These are phyloP conservation scores for Amblyraja radiata DNA, from an alignment of 2,797 vertebrate species.

Conservation along the genomic window DNA sequence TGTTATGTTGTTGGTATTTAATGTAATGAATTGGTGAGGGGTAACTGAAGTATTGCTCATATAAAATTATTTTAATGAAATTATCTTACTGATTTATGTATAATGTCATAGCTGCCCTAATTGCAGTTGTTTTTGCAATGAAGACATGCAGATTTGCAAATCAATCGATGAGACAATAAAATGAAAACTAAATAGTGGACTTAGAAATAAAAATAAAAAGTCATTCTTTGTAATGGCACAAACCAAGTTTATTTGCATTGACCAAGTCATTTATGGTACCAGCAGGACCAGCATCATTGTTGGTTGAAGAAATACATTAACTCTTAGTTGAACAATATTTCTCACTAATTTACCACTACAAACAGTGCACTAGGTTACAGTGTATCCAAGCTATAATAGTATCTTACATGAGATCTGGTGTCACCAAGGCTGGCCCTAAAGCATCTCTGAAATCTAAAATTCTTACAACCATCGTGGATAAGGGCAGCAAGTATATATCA, in stretches of 20 bases:
- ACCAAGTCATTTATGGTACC: neutral
- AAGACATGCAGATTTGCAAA: neutral
- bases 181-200: too few species aligned
- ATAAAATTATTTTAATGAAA: neutral
- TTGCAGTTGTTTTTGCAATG: neutral
- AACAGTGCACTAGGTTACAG: too few species aligned
- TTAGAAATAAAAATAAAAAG: neutral
- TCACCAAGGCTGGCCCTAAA: too few species aligned
- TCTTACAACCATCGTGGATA: too few species aligned
- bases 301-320: neutral
- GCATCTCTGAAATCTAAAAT: too few species aligned
- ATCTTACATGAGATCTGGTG: too few species aligned
- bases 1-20: neutral
- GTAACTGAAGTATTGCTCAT: neutral
- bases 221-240: neutral
- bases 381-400: too few species aligned
- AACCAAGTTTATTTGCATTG: neutral
- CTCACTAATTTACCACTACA: too few species aligned
- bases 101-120: neutral
- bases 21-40: neutral
- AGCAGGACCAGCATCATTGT: neutral
- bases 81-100: neutral
- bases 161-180: too few species aligned
- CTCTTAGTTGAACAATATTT: neutral
- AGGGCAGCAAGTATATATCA: too few species aligned